Percentiles rank a stretch among this genome's conserved stretches.
phyloP scores from a whole-genome alignment of 2,113 vertebrate species.

The Apteryx owenii region DNA sequence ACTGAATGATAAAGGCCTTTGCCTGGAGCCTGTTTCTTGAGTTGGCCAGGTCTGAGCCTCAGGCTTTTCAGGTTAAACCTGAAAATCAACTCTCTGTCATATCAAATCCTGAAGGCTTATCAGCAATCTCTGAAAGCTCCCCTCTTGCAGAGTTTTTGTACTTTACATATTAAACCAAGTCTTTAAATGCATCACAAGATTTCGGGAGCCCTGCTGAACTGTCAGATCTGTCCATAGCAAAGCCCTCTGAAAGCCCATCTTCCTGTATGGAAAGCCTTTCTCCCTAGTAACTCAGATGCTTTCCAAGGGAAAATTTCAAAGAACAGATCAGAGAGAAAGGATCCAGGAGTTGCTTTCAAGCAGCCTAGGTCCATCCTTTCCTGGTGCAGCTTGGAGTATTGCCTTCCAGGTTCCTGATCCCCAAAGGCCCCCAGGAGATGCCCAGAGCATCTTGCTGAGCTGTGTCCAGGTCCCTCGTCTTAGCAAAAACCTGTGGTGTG shows the following conservation, averaged over 20 bases:
- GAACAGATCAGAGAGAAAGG: neutral
- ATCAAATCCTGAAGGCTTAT: neutral
- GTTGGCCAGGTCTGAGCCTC: neutral
- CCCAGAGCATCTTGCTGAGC: neutral
- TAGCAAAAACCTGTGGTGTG: accelerated
- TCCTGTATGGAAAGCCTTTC: neutral
- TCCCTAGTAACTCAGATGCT: neutral
- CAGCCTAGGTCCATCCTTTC: accelerated
- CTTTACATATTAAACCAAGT: neutral
- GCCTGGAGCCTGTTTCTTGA: neutral
- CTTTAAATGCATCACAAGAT: neutral
- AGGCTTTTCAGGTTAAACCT: slow-evolving; percentile 14
- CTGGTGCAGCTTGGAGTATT: neutral
- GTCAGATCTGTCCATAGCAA: neutral
- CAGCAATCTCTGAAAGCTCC: neutral
- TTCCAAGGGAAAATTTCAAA: neutral
- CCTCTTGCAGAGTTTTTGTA: neutral
- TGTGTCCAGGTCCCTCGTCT: neutral
- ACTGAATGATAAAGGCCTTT: neutral
- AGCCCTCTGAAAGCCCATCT: accelerated
- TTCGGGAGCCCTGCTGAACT: neutral
- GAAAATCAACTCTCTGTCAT: neutral
- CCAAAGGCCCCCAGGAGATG: accelerated
- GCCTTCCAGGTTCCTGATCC: neutral
- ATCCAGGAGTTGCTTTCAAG: neutral